phyloP scores from a whole-genome alignment of 2,797 vertebrate genomes.

The Clarias laeviceps region DNA sequence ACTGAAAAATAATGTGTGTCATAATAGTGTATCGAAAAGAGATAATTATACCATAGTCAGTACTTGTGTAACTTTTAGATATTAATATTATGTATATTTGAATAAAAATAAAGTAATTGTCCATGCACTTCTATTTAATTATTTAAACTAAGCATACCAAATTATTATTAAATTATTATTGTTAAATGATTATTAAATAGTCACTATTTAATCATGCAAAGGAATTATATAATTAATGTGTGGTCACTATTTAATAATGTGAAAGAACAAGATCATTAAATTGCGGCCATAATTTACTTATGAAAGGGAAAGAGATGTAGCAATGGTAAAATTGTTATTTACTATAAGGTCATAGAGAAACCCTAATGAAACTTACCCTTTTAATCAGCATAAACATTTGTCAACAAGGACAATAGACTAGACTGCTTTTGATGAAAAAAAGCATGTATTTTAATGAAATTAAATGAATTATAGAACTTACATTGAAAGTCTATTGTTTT shows the following conservation, averaged over 20 bases:
- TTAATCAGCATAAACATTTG: background rate
- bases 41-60: background rate
- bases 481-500: background rate
- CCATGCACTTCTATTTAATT: too few species aligned
- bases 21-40: background rate
- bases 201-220: background rate
- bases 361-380: background rate
- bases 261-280: too few species aligned
- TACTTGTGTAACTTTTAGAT: background rate
- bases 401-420: background rate
- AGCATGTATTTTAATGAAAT: background rate
- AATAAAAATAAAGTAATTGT: too few species aligned
- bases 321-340: background rate
- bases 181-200: too few species aligned
- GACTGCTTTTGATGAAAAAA: background rate
- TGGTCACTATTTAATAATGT: background rate
- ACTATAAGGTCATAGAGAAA: background rate
- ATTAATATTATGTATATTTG: too few species aligned
- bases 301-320: background rate
- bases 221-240: background rate
- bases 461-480: background rate
- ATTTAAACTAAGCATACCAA: too few species aligned
- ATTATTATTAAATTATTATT: too few species aligned
- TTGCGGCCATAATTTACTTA: background rate
- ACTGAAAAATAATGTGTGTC: background rate